Base-by-base conservation (phyloP, 2,113 vertebrate genomes). In the Bombycilla garrulus region DNA sequence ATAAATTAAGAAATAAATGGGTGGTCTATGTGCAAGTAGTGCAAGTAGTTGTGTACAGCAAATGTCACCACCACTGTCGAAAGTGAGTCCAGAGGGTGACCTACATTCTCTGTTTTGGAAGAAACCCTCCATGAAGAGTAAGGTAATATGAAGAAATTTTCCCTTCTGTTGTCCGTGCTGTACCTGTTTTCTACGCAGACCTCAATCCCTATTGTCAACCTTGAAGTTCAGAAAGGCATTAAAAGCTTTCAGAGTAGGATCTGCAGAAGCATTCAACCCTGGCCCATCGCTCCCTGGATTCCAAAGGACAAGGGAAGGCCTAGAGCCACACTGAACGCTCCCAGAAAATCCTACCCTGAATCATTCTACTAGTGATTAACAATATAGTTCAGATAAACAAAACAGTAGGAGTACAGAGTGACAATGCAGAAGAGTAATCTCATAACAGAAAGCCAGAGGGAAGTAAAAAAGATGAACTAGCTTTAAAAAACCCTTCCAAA, bases 381-480 rank as follows among this genome's bases (percentile, higher is more conserved):
- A 42, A 33, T 38, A 67, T 57, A 40, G 48, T 48, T 94, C 60
- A 51, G 77, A 64, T 76, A 77, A 96, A 80, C 64, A 84, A 94
- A 96, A 64, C 56, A 72, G 58, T 70, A 89, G 71, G 67, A 94
- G 76, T 88, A 95, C 62, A 91, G 50, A 93, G 54, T 66, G 92
- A 93, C 78, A 94, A 82, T 90, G 96, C 61, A 95, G 81, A 92
- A 96, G 95, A 96, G 69, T 69, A 56, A 65, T 73, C 51, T 95
- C 72, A 50, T 65, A 80, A 86, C 81, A 95, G 80, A 73, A 88
- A 93, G 76, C 56, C 81, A 47, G 56, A 90, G 77, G 86, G 76
- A 94, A 92, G 81, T 67, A 48, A 81, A 90, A 96, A 94, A 89
- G 54, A 88, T 79, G 47, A 84, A 54, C 76, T 93, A 94, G 53